phyloP scores from a whole-genome alignment of 2,113 vertebrate genomes.

The Danionella cerebrum region DNA sequence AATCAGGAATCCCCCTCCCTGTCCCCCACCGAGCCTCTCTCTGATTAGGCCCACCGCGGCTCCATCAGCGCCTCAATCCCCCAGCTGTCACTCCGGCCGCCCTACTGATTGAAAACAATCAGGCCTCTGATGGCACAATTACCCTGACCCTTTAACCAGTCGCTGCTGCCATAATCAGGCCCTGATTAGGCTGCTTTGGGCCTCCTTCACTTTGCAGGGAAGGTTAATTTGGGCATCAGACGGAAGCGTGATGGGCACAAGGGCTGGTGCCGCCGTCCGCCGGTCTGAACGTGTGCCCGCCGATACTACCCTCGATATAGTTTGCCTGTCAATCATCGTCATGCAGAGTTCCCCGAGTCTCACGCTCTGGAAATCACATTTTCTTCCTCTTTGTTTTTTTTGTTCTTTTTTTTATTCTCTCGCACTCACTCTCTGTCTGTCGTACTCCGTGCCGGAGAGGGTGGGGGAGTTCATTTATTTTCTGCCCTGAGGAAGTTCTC shows the following conservation, averaged over 20 bases:
- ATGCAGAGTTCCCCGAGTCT: slow-evolving; percentile 89
- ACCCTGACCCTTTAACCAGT: slow-evolving; percentile 99
- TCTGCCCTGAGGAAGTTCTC: slow-evolving; percentile 97
- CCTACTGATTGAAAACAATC: slow-evolving; percentile 99
- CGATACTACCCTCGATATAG: slow-evolving; percentile 85
- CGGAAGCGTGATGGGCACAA: slow-evolving; percentile 85
- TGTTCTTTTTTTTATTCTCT: slow-evolving; percentile 27
- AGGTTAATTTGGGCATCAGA: slow-evolving; percentile 99
- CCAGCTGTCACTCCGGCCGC: slow-evolving; percentile 97
- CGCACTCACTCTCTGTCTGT: slow-evolving; percentile 42
- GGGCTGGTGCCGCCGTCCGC: slow-evolving; percentile 82
- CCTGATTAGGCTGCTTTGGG: slow-evolving; percentile 99
- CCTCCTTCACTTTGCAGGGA: slow-evolving; percentile 98
- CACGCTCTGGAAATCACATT: slow-evolving; percentile 96
- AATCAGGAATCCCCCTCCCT: slow-evolving; percentile 88
- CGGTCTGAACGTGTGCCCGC: slow-evolving; percentile 78
- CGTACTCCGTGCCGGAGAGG: slow-evolving; percentile 41
- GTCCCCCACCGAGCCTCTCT: slow-evolving; percentile 77
- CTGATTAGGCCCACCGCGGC: slow-evolving; percentile 97
- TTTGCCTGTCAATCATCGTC: slow-evolving; percentile 97
- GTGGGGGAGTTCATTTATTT: slow-evolving; percentile 96
- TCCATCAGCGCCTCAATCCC: slow-evolving; percentile 98
- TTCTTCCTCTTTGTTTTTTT: slow-evolving; percentile 71
- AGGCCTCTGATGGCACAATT: slow-evolving; percentile 99
- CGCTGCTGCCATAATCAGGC: slow-evolving; percentile 98